phyloP scores from a whole-genome alignment of 2,888 invertebrate species.

The Sarcophaga carnaria region DNA sequence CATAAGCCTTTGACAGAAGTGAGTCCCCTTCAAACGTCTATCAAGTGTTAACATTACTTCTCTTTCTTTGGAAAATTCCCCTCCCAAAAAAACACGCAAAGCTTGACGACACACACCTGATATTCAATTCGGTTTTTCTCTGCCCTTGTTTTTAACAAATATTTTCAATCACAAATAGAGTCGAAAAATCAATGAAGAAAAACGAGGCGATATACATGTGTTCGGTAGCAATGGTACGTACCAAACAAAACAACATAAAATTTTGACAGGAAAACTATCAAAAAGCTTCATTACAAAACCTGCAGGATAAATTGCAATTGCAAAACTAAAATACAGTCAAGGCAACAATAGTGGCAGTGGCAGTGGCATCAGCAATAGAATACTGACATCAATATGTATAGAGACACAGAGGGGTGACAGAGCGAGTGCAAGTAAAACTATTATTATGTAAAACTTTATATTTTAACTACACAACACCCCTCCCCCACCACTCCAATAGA shows the following conservation, averaged over 20 bases:
- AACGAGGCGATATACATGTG: background rate
- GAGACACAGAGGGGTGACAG: background rate
- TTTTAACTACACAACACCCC: background rate
- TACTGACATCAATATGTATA: background rate
- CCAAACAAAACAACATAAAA: background rate
- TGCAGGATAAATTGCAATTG: background rate
- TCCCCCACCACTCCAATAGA: no score
- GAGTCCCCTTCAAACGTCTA: no score
- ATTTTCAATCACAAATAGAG: background rate
- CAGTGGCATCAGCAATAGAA: background rate
- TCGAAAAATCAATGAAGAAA: background rate
- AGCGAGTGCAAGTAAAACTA: conserved; percentile 24
- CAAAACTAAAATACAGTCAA: background rate
- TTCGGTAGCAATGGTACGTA: no score
- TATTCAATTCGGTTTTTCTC: background rate
- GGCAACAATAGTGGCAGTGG: background rate
- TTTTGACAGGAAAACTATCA: background rate
- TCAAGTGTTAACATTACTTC: no score
- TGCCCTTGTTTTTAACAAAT: background rate
- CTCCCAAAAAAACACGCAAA: no score
- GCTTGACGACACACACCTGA: no score
- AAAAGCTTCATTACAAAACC: background rate
- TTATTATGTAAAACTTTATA: conserved; percentile 59
- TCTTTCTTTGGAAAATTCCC: no score
- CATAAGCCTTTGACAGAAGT: no score